phyloP scores from a whole-genome alignment of 2,888 invertebrate species.

The Trichogramma evanescens region DNA sequence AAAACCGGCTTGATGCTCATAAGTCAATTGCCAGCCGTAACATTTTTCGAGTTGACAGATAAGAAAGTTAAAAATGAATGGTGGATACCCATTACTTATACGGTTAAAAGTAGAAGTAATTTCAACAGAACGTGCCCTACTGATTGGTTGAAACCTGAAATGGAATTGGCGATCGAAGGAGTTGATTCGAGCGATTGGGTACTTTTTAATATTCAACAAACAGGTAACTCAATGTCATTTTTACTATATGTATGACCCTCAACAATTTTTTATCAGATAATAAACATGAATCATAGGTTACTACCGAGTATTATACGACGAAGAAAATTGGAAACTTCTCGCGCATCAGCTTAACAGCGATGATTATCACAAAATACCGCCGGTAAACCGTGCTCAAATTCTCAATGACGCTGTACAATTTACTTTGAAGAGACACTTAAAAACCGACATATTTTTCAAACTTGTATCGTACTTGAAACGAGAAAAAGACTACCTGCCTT shows the following conservation, averaged over 20 bases:
- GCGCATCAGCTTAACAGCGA: constrained; percentile 53
- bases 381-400: constrained; percentile 71
- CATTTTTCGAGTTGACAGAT: constrained; percentile 13
- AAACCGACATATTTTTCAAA: constrained; percentile 64
- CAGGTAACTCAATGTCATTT: constrained; percentile 44
- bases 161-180: constrained; percentile 28
- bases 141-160: constrained; percentile 48
- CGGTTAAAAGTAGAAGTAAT: constrained; percentile 28
- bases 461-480: constrained; percentile 68
- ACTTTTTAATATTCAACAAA: constrained; percentile 59
- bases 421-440: constrained; percentile 59
- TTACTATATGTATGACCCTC: neutral
- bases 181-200: constrained; percentile 52
- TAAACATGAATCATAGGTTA: constrained; percentile 45
- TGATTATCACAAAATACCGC: constrained; percentile 54
- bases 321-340: constrained; percentile 67
- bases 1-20: constrained; percentile 7
- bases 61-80: constrained; percentile 24
- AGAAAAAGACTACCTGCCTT: constrained; percentile 75
- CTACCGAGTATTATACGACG: constrained; percentile 73
- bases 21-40: constrained; percentile 13
- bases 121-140: constrained; percentile 51
- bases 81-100: constrained; percentile 39
- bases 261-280: neutral
- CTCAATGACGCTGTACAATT: constrained; percentile 72